Base-by-base conservation (phyloP, 2,797 vertebrate species). In the Adrianichthys oophorus region DNA sequence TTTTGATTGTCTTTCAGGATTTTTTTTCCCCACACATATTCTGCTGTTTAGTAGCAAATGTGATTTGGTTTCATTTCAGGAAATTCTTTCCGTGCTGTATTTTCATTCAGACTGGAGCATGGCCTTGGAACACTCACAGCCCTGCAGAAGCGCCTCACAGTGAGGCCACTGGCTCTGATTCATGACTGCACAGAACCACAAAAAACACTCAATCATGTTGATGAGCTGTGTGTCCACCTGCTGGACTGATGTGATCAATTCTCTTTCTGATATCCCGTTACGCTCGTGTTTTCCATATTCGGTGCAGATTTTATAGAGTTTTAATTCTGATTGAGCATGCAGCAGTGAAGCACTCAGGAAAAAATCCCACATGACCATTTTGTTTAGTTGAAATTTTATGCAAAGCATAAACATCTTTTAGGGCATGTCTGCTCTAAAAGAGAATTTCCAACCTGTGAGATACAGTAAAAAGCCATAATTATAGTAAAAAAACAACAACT, bases 21-120 rank as follows among this genome's bases (percentile, higher is more conserved):
- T 62, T 72, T 67, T 65, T 62, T 72, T 68, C 61, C 64, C 82
- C 78, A 82, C 75, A 78, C 74, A 73, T 79, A 87, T 86, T 87
- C 83, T 86, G 77, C 86, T 85, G 78, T 92, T 90, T 84, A 81
- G 84, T 87, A 89, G 85, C 80, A 87, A 84, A 86, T 76, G 74
- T 69, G 89, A 87, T 94, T 59, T 62, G 84, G 75, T 94, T 94
- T 94, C 89, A 83, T 76, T 77, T 87, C 86, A 92, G 92, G 90
- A 93, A 93, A 91, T 90, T 89, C 85, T 88, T 90, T 83, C 59
- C 65, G 75, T 83, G 76, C 56, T 77, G 65, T 66, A 77, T 66
- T 88, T 85, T 87, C 76, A 79, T 76, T 83, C 68, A 85, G 76
- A 59, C 80, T 59, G 79, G 68, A 70, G 81, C 70, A 85, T 52